A percentile compares a stretch with the other conserved stretches of the same genome.
Evolutionary conservation across 2,888 invertebrate genomes (phyloP).

Genomic region (Augiades crinisus): DNA sequence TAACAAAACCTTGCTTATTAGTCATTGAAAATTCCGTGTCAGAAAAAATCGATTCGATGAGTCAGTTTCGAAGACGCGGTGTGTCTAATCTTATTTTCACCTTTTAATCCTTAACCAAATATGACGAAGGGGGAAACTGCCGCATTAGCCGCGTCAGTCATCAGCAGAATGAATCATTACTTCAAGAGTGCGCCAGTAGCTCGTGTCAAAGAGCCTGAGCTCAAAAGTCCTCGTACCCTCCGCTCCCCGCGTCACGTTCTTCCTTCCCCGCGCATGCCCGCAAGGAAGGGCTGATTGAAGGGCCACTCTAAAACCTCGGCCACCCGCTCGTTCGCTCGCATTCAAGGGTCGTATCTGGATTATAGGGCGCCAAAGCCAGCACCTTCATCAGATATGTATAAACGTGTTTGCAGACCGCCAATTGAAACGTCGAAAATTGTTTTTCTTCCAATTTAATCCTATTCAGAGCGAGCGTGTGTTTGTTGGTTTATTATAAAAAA

Average conservation of each 20-base stretch:
- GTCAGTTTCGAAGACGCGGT: slow-evolving; percentile 32
- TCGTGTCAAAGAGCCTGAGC: slow-evolving; percentile 80
- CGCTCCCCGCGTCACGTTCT: slow-evolving; percentile 39
- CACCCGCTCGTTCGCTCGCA: slow-evolving; percentile 77
- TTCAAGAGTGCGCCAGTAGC: slow-evolving; percentile 80
- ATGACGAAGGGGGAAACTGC: slow-evolving; percentile 55
- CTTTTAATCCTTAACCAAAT: slow-evolving; percentile 66
- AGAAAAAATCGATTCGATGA: too few species aligned
- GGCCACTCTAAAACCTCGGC: slow-evolving; percentile 78
- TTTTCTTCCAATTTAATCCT: slow-evolving; percentile 59
- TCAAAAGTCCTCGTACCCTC: slow-evolving; percentile 71
- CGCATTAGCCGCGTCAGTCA: slow-evolving; percentile 79
- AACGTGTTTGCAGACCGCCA: slow-evolving; percentile 65
- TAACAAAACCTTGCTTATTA: too few species aligned
- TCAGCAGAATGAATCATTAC: slow-evolving; percentile 81
- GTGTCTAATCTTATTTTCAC: slow-evolving; percentile 48
- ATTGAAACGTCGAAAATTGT: slow-evolving; percentile 68
- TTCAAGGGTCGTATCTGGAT: slow-evolving; percentile 79
- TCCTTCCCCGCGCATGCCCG: slow-evolving; percentile 54
- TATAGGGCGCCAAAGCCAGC: slow-evolving; percentile 78
- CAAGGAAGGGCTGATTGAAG: slow-evolving; percentile 78
- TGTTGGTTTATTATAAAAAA: slow-evolving; percentile 39
- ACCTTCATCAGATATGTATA: slow-evolving; percentile 78
- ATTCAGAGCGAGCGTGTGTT: slow-evolving; percentile 53
- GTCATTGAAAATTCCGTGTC: too few species aligned